A percentile compares a stretch with the other conserved stretches of the same genome.
phyloP scores from a whole-genome alignment of 2,113 vertebrate species.

The Podilymbus podiceps region DNA sequence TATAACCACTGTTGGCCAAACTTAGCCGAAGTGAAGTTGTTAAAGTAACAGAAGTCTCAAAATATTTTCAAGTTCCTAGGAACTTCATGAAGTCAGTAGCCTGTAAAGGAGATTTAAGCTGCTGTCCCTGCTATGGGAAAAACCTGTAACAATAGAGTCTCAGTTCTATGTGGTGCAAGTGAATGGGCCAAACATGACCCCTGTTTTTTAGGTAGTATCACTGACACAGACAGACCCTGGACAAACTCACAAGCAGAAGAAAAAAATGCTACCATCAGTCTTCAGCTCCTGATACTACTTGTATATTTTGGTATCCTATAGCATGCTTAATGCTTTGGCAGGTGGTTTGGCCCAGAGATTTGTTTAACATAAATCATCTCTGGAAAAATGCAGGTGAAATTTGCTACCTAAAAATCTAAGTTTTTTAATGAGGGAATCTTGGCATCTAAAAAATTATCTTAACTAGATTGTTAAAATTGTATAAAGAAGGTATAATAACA shows the following conservation, averaged over 20 bases:
- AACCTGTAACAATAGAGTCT: neutral
- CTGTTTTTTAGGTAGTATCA: neutral
- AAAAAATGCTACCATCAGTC: neutral
- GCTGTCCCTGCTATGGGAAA: neutral
- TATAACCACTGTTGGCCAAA: neutral
- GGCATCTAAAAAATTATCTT: neutral
- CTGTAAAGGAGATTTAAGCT: neutral
- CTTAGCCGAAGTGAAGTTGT: neutral
- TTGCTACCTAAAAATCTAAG: neutral
- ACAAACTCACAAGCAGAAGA: neutral
- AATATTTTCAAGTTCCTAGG: neutral
- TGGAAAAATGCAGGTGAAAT: neutral
- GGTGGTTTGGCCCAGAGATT: neutral
- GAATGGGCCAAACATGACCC: neutral
- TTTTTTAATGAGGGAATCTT: neutral
- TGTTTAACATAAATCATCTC: neutral
- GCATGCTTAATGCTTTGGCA: neutral
- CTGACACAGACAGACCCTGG: neutral
- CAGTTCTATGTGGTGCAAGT: neutral
- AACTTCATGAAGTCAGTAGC: neutral
- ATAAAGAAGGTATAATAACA: neutral
- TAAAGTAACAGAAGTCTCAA: neutral
- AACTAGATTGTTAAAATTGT: neutral
- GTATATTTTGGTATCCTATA: neutral
- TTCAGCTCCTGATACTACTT: neutral